Conservation (phyloP, 2,113 vertebrate genomes). For the Perca schrenkii region DNA sequence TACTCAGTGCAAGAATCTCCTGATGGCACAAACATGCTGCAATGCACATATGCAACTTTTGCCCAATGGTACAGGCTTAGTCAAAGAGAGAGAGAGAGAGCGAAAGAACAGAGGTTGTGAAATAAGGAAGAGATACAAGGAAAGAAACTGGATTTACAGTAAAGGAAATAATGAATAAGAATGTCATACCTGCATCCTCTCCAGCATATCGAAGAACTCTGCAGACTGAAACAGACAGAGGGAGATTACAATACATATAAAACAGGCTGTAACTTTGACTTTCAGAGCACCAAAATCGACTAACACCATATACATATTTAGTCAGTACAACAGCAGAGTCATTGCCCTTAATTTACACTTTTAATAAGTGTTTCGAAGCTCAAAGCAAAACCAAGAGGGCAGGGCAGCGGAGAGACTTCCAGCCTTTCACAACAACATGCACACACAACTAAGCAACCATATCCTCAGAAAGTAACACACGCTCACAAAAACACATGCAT, state of each 20-base stretch:
- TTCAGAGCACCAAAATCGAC: neutral
- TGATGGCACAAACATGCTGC: neutral
- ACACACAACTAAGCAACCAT: constrained; percentile 55
- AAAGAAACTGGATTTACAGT: neutral
- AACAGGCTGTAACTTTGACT: neutral
- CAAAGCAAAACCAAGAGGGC: constrained; percentile 23
- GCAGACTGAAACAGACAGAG: constrained; percentile 88
- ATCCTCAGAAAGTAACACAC: constrained; percentile 55
- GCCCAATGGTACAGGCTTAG: neutral
- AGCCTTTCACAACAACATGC: constrained; percentile 50
- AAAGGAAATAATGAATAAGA: neutral
- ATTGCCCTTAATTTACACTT: constrained; percentile 32
- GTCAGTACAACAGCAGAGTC: neutral
- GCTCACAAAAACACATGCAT: neutral
- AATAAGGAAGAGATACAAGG: neutral
- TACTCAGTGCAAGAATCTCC: neutral
- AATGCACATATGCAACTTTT: constrained; percentile 1
- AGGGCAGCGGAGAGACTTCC: constrained; percentile 19
- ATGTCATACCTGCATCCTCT: constrained; percentile 94
- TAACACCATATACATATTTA: constrained; percentile 15
- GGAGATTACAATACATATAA: neutral
- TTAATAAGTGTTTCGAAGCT: neutral
- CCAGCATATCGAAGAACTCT: constrained; percentile 99
- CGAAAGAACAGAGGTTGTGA: neutral
- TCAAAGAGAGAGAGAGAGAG: neutral